Evolutionary conservation across 64 coral and sea anemone species (phyloP).

Genomic region (Stichodactyla mertensii): DNA sequence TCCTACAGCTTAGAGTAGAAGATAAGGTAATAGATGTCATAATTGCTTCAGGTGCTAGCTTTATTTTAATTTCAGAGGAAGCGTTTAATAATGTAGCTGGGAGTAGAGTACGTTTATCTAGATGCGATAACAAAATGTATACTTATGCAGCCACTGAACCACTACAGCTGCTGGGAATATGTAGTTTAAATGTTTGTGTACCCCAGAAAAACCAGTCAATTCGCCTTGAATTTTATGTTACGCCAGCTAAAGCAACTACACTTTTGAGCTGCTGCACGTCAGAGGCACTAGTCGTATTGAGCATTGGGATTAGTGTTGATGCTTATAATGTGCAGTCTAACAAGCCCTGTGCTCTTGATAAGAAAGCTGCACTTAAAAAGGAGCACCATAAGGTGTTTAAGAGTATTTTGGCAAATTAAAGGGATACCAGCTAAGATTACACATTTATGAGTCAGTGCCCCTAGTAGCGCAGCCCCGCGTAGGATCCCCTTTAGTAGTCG

Average conservation of each 20-base stretch:
- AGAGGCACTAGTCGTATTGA: too few relatives aligned
- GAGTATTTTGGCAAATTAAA: conserved; percentile 9
- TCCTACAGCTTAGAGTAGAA: background rate
- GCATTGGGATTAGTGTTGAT: too few relatives aligned
- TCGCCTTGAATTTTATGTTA: too few relatives aligned
- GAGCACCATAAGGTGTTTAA: conserved; percentile 1
- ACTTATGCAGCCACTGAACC: too few relatives aligned
- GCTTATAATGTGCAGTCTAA: background rate
- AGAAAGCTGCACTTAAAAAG: background rate
- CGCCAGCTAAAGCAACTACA: too few relatives aligned
- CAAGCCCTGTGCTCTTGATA: background rate
- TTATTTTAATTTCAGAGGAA: background rate
- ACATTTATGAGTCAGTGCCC: conserved; percentile 10
- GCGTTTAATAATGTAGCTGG: background rate
- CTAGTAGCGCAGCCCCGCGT: conserved; percentile 27
- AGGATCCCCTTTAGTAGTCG: conserved; percentile 16
- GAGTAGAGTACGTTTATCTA: too few relatives aligned
- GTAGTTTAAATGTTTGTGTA: too few relatives aligned
- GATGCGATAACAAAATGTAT: too few relatives aligned
- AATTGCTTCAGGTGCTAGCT: background rate
- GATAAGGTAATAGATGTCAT: background rate
- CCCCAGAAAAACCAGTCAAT: too few relatives aligned
- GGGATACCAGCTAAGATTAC: conserved; percentile 27
- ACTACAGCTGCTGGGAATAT: too few relatives aligned
- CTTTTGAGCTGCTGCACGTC: too few relatives aligned